Percentiles rank a stretch among this genome's conserved stretches.
These are phyloP conservation scores for Amazona guildingii DNA, from an alignment of 2,113 vertebrate species.

Conservation along the genomic window DNA sequence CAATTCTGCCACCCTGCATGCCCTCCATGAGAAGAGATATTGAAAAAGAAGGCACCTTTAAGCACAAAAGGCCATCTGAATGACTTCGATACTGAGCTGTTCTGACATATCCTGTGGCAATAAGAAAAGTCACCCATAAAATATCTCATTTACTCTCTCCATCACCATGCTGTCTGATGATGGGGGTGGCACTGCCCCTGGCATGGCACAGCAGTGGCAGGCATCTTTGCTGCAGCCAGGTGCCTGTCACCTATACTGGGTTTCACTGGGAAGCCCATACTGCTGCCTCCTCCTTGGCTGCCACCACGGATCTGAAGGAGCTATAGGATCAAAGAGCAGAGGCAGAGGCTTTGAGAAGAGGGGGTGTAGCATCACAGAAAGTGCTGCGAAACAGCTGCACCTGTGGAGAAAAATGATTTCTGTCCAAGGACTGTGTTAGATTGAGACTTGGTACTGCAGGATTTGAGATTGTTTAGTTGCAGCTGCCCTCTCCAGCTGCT, in stretches of 20 bases:
- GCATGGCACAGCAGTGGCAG: accelerated
- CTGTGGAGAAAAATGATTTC: not conserved
- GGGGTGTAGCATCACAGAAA: not conserved
- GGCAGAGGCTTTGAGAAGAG: not conserved
- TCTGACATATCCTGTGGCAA: not conserved
- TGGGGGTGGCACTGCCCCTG: not conserved
- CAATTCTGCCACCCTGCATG: not conserved
- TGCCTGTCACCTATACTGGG: accelerated
- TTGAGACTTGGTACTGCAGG: not conserved
- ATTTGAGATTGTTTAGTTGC: not conserved
- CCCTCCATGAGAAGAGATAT: not conserved
- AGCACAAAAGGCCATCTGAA: not conserved
- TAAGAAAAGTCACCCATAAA: not conserved
- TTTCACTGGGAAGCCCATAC: accelerated
- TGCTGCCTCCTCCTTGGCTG: not conserved
- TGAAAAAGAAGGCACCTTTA: not conserved
- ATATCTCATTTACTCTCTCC: not conserved
- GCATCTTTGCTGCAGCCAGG: not conserved
- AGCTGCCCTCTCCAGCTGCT: accelerated
- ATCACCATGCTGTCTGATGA: not conserved
- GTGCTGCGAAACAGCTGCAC: not conserved
- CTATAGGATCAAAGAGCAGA: not conserved
- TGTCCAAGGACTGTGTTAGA: not conserved
- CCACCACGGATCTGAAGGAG: not conserved
- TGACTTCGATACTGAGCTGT: not conserved